A percentile compares a stretch with the other conserved stretches of the same genome.
Evolutionary conservation across 2,888 invertebrate species (phyloP).

Genomic region (Oscheius onirici): DNA sequence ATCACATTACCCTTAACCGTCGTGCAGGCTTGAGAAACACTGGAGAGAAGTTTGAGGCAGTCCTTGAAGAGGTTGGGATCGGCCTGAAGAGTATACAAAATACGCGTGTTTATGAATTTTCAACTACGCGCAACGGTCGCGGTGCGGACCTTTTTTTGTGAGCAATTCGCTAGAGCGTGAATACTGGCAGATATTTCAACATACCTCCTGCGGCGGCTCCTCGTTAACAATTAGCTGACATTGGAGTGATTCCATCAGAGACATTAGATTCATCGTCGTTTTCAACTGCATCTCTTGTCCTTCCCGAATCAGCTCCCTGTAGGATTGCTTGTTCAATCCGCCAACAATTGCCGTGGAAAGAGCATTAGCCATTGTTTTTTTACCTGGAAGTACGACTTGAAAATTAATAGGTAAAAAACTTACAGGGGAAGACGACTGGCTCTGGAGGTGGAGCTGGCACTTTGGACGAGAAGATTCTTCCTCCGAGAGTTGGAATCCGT

Average conservation of each 20-base stretch:
- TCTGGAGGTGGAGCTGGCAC: neutral
- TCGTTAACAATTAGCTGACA: neutral
- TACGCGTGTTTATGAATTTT: neutral
- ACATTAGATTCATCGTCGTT: slow-evolving; percentile 15
- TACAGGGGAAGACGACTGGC: neutral
- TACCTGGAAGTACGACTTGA: neutral
- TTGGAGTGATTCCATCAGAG: slow-evolving; percentile 14
- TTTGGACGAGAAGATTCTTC: neutral
- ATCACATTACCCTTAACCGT: slow-evolving; percentile 3
- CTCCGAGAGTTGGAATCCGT: slow-evolving; percentile 4
- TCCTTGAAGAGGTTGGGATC: slow-evolving; percentile 2
- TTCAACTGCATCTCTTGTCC: slow-evolving; percentile 22
- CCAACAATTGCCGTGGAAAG: neutral
- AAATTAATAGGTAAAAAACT: neutral
- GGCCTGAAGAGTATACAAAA: neutral
- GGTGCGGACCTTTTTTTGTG: neutral
- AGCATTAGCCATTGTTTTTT: neutral
- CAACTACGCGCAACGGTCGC: neutral
- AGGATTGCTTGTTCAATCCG: slow-evolving; percentile 10
- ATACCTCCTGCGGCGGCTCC: slow-evolving; percentile 4
- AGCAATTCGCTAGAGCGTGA: neutral
- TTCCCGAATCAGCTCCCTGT: neutral
- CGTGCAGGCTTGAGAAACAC: neutral
- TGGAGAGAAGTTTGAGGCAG: neutral
- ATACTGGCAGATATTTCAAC: neutral